These are phyloP conservation scores for Gambusia holbrooki DNA, from an alignment of 2,113 vertebrate genomes.

Conservation along the genomic window DNA sequence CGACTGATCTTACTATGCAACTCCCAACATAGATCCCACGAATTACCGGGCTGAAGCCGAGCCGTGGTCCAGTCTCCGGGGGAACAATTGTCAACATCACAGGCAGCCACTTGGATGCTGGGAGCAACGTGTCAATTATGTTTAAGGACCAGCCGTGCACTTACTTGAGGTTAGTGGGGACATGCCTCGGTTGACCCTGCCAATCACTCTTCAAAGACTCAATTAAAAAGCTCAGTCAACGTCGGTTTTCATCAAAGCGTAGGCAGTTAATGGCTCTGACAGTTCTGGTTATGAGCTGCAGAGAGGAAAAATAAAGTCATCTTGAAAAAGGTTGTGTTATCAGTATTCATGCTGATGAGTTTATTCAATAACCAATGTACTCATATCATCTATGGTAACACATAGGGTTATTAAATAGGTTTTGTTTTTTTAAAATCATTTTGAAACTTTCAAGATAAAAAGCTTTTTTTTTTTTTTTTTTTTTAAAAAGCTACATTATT, in stretches of 20 bases:
- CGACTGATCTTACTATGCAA: slow-evolving; percentile 6
- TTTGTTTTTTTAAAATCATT: slow-evolving; percentile 15
- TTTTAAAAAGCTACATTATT: background rate
- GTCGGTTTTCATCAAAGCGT: slow-evolving; percentile 10
- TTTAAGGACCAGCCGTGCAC: slow-evolving; percentile 93
- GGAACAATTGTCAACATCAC: slow-evolving; percentile 96
- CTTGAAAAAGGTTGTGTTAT: background rate
- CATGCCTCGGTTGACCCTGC: slow-evolving; percentile 23
- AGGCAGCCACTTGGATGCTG: slow-evolving; percentile 92
- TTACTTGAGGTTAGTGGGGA: slow-evolving; percentile 87
- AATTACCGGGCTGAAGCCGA: slow-evolving; percentile 87
- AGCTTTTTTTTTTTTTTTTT: too few species aligned
- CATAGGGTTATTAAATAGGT: background rate
- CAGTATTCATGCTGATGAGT: slow-evolving; percentile 3
- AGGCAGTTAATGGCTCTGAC: slow-evolving; percentile 7
- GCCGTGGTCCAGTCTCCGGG: slow-evolving; percentile 90
- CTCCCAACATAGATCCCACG: slow-evolving; percentile 82
- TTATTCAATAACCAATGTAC: slow-evolving; percentile 28
- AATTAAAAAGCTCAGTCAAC: slow-evolving; percentile 52
- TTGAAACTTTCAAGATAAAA: background rate
- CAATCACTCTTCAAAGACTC: slow-evolving; percentile 33
- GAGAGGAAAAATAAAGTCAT: background rate
- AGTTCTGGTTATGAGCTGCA: slow-evolving; percentile 1
- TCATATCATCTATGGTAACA: slow-evolving; percentile 14
- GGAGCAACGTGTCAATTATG: slow-evolving; percentile 93